phyloP scores from a whole-genome alignment of 2,888 invertebrate genomes.

The Sepioteuthis lessoniana region DNA sequence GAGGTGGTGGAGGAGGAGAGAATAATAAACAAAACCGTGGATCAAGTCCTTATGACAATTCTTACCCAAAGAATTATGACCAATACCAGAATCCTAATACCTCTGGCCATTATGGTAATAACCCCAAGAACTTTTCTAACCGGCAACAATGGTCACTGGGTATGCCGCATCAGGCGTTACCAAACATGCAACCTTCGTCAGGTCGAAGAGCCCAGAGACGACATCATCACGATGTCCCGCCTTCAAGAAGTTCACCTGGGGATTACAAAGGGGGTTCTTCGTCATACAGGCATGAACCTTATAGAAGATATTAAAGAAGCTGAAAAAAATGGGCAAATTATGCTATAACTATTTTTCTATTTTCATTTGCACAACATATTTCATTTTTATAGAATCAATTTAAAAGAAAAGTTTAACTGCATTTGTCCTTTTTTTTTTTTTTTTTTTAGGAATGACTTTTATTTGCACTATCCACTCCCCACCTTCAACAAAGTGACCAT shows the following conservation, averaged over 20 bases:
- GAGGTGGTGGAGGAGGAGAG: neutral
- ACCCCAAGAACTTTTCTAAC: neutral
- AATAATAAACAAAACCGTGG: no score
- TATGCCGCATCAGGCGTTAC: neutral
- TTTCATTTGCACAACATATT: no score
- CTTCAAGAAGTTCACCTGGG: neutral
- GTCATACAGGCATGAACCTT: constrained; percentile 5
- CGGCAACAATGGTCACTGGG: neutral
- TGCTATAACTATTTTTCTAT: no score
- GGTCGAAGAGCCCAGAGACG: neutral
- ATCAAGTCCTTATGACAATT: neutral
- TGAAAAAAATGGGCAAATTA: no score
- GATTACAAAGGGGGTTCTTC: neutral
- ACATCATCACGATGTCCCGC: neutral
- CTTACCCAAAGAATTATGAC: neutral
- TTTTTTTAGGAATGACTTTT: no score
- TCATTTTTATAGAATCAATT: no score
- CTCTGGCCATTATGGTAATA: neutral
- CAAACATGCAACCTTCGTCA: neutral
- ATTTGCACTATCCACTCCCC: no score
- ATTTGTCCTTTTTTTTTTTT: no score
- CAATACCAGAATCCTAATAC: neutral
- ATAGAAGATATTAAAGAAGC: neutral
- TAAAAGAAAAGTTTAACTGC: no score
- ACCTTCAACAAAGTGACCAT: no score